A percentile compares a stretch with the other conserved stretches of the same genome.
phyloP scores from a whole-genome alignment of 2,888 invertebrate genomes.

The Julus scanicus region DNA sequence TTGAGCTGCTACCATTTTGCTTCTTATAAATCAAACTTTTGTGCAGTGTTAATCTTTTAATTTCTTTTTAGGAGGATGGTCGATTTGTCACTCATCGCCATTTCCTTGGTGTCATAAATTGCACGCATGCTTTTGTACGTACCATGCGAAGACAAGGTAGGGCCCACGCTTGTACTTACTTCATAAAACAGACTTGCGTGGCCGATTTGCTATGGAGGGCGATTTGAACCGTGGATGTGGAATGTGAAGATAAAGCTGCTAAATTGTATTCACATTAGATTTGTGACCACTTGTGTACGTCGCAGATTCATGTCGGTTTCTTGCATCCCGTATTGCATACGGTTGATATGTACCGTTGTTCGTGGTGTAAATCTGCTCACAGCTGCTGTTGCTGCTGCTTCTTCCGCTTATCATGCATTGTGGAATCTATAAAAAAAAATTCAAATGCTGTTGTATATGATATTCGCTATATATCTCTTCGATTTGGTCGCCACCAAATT shows the following conservation, averaged over 20 bases:
- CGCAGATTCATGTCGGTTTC: not conserved
- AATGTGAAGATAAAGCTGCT: not conserved
- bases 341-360: not conserved
- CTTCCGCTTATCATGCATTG: slow-evolving; percentile 31
- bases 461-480: slow-evolving; percentile 6
- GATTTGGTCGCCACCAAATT: slow-evolving; percentile 42
- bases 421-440: not conserved
- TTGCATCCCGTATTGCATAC: not conserved
- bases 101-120: slow-evolving; percentile 48
- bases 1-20: not conserved
- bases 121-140: not conserved
- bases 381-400: slow-evolving; percentile 40
- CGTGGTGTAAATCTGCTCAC: not conserved
- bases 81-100: slow-evolving; percentile 52
- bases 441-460: not conserved
- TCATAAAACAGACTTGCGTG: not conserved
- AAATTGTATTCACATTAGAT: not conserved
- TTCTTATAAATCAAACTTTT: not conserved
- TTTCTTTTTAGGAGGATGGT: slow-evolving; percentile 48
- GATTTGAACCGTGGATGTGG: not conserved
- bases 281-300: no score
- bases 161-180: not conserved
- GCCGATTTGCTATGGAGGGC: not conserved
- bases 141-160: not conserved
- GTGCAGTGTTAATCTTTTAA: not conserved